Conservation (phyloP, 2,113 vertebrate species). For the Xerus inauris region DNA sequence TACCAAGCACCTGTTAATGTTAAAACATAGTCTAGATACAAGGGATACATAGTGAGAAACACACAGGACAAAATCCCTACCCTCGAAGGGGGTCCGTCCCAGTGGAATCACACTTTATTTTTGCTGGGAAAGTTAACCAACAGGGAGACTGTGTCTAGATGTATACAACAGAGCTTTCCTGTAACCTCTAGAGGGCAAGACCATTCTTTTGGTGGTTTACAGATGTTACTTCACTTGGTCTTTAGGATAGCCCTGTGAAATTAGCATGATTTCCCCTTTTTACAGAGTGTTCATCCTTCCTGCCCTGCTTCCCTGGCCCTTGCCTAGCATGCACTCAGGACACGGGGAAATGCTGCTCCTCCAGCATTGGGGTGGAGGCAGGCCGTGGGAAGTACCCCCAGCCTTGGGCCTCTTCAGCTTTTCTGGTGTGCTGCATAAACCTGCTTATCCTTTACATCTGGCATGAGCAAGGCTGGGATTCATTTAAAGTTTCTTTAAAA, state of each 20-base stretch:
- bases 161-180: background rate
- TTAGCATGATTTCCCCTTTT: too few relatives aligned
- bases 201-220: background rate
- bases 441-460: background rate
- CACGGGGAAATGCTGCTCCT: background rate
- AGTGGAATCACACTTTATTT: background rate
- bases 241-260: background rate
- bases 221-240: background rate
- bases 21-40: background rate
- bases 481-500: background rate
- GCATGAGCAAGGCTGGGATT: background rate
- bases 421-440: too few relatives aligned
- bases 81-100: background rate
- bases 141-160: background rate
- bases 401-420: background rate
- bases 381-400: background rate
- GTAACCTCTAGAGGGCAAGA: background rate
- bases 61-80: background rate
- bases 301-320: background rate
- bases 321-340: background rate
- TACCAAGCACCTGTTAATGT: background rate
- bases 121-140: background rate
- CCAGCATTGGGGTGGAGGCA: background rate
- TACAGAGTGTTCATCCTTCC: background rate
- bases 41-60: background rate